phyloP scores from a whole-genome alignment of 92 coral and sea anemone species.

The Nematostella vectensis region DNA sequence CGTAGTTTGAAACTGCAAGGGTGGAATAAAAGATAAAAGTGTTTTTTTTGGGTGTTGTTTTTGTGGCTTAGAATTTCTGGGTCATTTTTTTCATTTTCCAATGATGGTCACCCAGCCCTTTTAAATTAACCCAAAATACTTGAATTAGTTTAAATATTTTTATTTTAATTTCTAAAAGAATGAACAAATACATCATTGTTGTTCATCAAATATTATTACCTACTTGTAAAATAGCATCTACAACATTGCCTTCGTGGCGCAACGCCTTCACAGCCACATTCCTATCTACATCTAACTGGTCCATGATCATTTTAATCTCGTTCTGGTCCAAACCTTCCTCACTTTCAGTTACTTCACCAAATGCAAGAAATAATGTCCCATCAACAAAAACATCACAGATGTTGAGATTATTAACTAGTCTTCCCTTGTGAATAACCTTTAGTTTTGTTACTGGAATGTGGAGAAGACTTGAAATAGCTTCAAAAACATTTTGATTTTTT shows the following conservation, averaged over 20 bases:
- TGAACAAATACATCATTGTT: no score
- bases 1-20: no score
- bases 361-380: slow-evolving; percentile 64
- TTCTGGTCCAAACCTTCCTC: slow-evolving; percentile 73
- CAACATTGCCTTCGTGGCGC: slow-evolving; percentile 55
- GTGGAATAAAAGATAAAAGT: no score
- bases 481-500: slow-evolving; percentile 13
- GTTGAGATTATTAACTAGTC: slow-evolving; percentile 44
- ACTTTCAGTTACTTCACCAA: slow-evolving; percentile 83
- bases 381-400: slow-evolving; percentile 29
- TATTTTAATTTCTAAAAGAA: no score
- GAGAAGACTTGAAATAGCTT: slow-evolving; percentile 45
- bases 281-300: slow-evolving; percentile 78
- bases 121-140: no score
- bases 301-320: slow-evolving; percentile 71
- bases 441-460: slow-evolving; percentile 58
- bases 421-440: slow-evolving; percentile 83
- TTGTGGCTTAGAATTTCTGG: no score
- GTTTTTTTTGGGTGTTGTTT: no score
- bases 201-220: slow-evolving; percentile 53
- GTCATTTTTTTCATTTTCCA: no score
- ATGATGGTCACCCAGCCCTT: no score
- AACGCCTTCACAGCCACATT: slow-evolving; percentile 72
- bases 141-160: no score
- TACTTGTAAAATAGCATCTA: slow-evolving; percentile 88